Evolutionary conservation across 2,888 invertebrate genomes (phyloP), one percentile per base, ranked within the genome.

Genomic region (Hirtodrosophila histrioides): DNA sequence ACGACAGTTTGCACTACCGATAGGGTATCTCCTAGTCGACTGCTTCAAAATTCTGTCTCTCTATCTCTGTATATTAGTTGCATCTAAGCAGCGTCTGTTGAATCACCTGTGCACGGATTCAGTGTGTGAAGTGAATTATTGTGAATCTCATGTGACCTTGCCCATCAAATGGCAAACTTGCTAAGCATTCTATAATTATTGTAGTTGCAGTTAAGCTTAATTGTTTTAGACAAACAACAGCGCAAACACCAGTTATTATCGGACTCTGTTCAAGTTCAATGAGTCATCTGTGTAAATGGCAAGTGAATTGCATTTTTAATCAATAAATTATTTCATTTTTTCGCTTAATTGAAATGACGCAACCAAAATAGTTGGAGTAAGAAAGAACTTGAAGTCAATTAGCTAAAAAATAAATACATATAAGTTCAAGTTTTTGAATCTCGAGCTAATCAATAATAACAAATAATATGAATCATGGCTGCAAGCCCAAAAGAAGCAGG

Each of bases 181-280:
- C 12, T n/a, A 12, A 27, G 41, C 17, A 44, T 53, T 37, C 37
- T 44, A 56, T 33, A 29, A 29, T 7, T 5, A 50, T 68, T 49
- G 55, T 43, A 62, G 46, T 36, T 56, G 51, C 37, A 48, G 54
- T 41, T 37, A 44, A 51, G 58, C 54, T 66, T 65, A 62, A 75
- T 75, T 61, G 79, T 31, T 31, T 43, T 33, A 24, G 33, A 35
- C 33, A 29, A 39, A 4, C 4, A 23, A 29, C 12, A 29, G 37
- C 45, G 6, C 24, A 17, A 39, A 23, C 27, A 33, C 5, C 31
- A 37, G 12, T 17, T 23, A 62, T 45, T 39, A 60, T 62, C 12
- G n/a, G 9, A 17, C 23, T 33, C 60, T 43, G 31, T 55, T 65
- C 43, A 55, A 80, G 54, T 71, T 57, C 62, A 73, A 40, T 67